phyloP scores from a whole-genome alignment of 2,113 vertebrate species.

The Bubo scandiacus region DNA sequence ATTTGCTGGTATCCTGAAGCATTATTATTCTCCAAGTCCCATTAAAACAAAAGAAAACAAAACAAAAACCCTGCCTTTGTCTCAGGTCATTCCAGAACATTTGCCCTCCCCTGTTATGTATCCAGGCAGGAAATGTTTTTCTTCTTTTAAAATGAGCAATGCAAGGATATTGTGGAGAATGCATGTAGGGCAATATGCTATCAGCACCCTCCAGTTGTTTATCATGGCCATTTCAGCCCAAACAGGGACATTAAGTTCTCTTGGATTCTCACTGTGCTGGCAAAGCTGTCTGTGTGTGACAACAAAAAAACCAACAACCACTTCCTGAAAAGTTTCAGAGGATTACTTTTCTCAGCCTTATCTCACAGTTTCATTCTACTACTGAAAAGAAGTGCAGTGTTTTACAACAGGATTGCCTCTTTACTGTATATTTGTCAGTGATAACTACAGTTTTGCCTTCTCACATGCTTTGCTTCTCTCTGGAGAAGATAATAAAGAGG shows the following conservation, averaged over 20 bases:
- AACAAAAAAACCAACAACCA: background rate
- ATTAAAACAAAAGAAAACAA: slow-evolving; percentile 54
- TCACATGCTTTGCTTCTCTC: background rate
- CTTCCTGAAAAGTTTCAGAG: slow-evolving; percentile 38
- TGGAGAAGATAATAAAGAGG: background rate
- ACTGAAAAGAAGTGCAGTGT: slow-evolving; percentile 14
- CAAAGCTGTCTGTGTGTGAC: slow-evolving; percentile 30
- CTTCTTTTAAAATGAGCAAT: slow-evolving; percentile 61
- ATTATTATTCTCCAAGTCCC: slow-evolving; percentile 7
- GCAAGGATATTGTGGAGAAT: slow-evolving; percentile 58
- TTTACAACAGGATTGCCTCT: background rate
- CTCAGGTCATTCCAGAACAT: slow-evolving; percentile 68
- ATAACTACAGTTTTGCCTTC: background rate
- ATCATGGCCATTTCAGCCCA: slow-evolving; percentile 39
- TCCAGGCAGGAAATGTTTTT: slow-evolving; percentile 79
- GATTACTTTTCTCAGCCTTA: slow-evolving; percentile 41
- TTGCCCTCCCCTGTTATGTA: slow-evolving; percentile 60
- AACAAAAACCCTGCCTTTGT: slow-evolving; percentile 17
- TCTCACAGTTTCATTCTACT: slow-evolving; percentile 44
- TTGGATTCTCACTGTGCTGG: slow-evolving; percentile 13
- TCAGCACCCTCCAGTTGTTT: slow-evolving; percentile 74
- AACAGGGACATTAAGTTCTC: slow-evolving; percentile 42
- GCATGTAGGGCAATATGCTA: slow-evolving; percentile 22
- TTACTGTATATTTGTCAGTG: background rate
- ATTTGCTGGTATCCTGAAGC: slow-evolving; percentile 43